Evolutionary conservation across 2,888 invertebrate species (phyloP).

Genomic region (Euplexia lucipara): DNA sequence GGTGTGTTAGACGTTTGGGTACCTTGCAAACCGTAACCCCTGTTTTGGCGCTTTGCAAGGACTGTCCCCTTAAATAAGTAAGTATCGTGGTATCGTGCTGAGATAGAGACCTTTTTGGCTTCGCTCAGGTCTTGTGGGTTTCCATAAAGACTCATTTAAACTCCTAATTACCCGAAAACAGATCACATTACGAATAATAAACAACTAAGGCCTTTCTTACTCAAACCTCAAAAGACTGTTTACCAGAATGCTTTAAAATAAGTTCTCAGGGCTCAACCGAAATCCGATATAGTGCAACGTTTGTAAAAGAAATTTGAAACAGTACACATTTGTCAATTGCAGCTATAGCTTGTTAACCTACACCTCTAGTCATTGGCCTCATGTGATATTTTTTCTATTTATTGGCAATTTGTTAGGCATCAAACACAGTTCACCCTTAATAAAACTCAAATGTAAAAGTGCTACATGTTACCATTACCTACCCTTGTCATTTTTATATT

Average conservation of each 20-base stretch:
- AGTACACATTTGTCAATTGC: conserved; percentile 2
- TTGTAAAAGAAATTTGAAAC: conserved; percentile 16
- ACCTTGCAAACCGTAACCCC: too few species aligned
- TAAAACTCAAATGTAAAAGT: not conserved
- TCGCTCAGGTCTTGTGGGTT: too few species aligned
- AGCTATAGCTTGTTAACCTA: not conserved
- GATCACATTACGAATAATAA: not conserved
- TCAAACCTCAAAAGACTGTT: not conserved
- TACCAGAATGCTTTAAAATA: conserved; percentile 1
- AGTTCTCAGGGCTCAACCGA: conserved; percentile 1
- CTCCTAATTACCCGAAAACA: not conserved
- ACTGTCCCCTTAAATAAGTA: too few species aligned
- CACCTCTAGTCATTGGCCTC: not conserved
- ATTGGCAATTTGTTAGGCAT: not conserved
- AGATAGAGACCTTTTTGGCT: too few species aligned
- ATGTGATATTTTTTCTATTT: not conserved
- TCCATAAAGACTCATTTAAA: not conserved
- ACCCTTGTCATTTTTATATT: not conserved
- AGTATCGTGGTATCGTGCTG: too few species aligned
- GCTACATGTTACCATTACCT: not conserved
- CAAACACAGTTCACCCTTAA: not conserved
- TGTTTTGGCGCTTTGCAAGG: too few species aligned
- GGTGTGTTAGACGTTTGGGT: too few species aligned
- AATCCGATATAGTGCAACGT: conserved; percentile 11
- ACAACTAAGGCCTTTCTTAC: not conserved